phyloP scores from a whole-genome alignment of 2,113 vertebrate genomes.

The Macquaria ambigua region DNA sequence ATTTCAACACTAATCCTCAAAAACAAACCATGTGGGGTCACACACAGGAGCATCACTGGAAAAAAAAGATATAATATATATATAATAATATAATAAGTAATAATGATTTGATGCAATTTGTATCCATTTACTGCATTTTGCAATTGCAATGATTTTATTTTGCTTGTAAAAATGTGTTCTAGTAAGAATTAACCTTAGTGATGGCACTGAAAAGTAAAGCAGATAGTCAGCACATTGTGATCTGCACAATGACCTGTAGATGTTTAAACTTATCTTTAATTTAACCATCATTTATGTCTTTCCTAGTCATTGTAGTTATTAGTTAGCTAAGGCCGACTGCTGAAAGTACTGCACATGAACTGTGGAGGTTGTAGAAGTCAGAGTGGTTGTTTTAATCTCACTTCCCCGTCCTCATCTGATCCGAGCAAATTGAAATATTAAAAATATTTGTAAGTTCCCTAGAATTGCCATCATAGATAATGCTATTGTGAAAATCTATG shows the following conservation, averaged over 20 bases:
- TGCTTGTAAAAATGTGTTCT: background rate
- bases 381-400: background rate
- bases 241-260: background rate
- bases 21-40: background rate
- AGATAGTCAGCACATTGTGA: background rate
- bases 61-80: too few species aligned
- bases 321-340: background rate
- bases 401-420: background rate
- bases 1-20: constrained; percentile 39
- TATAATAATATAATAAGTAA: background rate
- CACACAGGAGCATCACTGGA: background rate
- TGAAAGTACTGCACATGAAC: background rate
- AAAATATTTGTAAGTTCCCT: background rate
- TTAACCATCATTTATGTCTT: background rate
- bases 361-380: background rate
- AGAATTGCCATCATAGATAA: background rate
- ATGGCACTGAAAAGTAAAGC: background rate
- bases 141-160: background rate
- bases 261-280: background rate
- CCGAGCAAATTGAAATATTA: background rate
- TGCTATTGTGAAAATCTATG: background rate
- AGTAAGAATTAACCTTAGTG: background rate
- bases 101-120: background rate
- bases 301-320: background rate
- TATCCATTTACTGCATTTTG: background rate